Evolutionary conservation across 2,888 invertebrate genomes (phyloP), one percentile per base, ranked within the genome.

Genomic region (Cremastobaeus sp.): DNA sequence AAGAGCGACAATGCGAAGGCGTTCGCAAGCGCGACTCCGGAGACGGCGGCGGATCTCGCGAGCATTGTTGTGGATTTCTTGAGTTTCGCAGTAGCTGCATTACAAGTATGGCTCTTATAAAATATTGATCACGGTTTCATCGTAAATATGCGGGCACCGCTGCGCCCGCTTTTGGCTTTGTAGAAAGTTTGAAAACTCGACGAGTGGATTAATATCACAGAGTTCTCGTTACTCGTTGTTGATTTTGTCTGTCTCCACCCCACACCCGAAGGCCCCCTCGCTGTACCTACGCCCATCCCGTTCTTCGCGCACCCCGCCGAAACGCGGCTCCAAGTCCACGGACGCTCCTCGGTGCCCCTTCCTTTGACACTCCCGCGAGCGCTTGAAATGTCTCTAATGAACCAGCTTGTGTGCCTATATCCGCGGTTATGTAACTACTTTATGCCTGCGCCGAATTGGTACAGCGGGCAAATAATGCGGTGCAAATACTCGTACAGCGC

Each of bases 161-260:
- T 74, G 79, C 82, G 79, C 76, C 66, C 73, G 60, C 74, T 76
- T 78, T 75, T 83, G 83, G 86, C 87, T 88, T 88, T 87, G 87
- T 87, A 85, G 84, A 83, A 85, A 87, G 87, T 87, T 87, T 86
- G 87, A 88, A 88, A 87, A 87, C 87, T 87, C 87, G 85, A 83
- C 86, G 87, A 88, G 87, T 88, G 87, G 86, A 88, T 88, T 88
- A 87, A 88, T 88, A 87, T 87, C 87, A 85, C 84, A 81, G 86
- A 85, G 86, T 86, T 87, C 85, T 86, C 86, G 85, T 86, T 86
- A 86, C 86, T 86, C 87, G 85, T 87, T 87, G 87, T 87, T 87
- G 86, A 87, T 87, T 87, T 87, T 87, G 86, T 85, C 87, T 86
- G 87, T 84, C 86, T 85, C 85, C 79, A 79, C 78, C 81, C 72